Evolutionary conservation across 1,140 invertebrate genomes (phyloP).

Genomic region (Pantala flavescens): DNA sequence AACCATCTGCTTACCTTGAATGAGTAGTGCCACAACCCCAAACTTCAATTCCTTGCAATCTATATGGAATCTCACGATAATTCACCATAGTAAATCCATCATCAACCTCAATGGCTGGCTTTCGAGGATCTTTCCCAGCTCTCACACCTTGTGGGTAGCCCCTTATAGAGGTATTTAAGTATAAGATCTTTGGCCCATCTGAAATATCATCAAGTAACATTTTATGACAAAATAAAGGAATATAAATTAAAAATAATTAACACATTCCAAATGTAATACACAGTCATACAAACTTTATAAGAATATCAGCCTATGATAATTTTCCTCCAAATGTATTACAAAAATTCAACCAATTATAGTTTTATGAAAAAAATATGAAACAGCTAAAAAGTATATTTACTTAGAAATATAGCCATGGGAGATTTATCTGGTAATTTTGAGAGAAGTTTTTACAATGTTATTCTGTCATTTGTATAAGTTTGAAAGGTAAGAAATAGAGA

Average conservation of each 20-base stretch:
- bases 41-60: conserved; percentile 45
- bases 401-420: too few relatives aligned
- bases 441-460: too few relatives aligned
- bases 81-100: conserved; percentile 53
- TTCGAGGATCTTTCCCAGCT: conserved; percentile 64
- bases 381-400: too few relatives aligned
- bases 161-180: conserved; percentile 70
- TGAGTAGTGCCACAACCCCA: conserved; percentile 30
- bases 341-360: too few relatives aligned
- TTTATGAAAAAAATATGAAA: too few relatives aligned
- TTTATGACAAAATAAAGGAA: conserved; percentile 17
- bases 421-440: too few relatives aligned
- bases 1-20: conserved; percentile 35
- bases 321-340: too few relatives aligned
- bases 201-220: conserved; percentile 22
- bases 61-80: conserved; percentile 49
- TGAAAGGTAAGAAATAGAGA: too few relatives aligned
- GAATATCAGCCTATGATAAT: too few relatives aligned
- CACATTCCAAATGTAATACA: too few relatives aligned
- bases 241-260: conserved; percentile 11
- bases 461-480: too few relatives aligned
- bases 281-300: too few relatives aligned
- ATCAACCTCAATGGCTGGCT: conserved; percentile 60
- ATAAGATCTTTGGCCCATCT: conserved; percentile 69
- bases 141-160: conserved; percentile 76